phyloP scores from a whole-genome alignment of 1,140 invertebrate genomes.

The Chelonus insularis region DNA sequence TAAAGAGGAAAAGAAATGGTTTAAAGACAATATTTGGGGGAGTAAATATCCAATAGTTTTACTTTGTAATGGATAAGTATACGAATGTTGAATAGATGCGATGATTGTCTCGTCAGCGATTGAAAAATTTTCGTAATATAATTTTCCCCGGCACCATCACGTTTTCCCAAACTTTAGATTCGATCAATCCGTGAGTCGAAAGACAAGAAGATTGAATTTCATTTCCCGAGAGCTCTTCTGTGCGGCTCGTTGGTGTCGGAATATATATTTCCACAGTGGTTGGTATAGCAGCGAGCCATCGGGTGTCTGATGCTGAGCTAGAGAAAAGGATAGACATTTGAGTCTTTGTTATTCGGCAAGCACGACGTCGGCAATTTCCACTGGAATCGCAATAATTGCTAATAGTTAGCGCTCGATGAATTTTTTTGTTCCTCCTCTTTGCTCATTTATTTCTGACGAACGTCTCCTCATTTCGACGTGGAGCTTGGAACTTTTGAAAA shows the following conservation, averaged over 20 bases:
- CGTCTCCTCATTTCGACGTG: background rate
- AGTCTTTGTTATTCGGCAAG: constrained; percentile 23
- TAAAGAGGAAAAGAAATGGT: too few relatives aligned
- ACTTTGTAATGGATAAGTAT: too few relatives aligned
- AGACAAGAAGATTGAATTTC: constrained; percentile 29
- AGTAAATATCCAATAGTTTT: too few relatives aligned
- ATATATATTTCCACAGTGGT: constrained; percentile 6
- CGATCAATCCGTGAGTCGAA: constrained; percentile 28
- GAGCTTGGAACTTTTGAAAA: background rate
- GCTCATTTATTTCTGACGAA: background rate
- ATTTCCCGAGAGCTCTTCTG: constrained; percentile 10
- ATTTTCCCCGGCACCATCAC: background rate
- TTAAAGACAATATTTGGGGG: too few relatives aligned
- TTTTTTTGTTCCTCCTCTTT: background rate
- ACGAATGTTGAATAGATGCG: too few relatives aligned
- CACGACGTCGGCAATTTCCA: constrained; percentile 17
- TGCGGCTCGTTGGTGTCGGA: constrained; percentile 5
- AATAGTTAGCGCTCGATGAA: constrained; percentile 18
- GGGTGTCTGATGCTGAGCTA: background rate
- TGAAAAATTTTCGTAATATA: background rate
- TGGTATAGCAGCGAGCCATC: too few relatives aligned
- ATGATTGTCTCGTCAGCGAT: background rate
- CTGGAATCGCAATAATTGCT: constrained; percentile 23
- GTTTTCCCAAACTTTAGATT: constrained; percentile 20
- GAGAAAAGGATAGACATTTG: background rate